Base-by-base conservation (phyloP, 2,888 invertebrate species). In the Monoplex corrugatus region DNA sequence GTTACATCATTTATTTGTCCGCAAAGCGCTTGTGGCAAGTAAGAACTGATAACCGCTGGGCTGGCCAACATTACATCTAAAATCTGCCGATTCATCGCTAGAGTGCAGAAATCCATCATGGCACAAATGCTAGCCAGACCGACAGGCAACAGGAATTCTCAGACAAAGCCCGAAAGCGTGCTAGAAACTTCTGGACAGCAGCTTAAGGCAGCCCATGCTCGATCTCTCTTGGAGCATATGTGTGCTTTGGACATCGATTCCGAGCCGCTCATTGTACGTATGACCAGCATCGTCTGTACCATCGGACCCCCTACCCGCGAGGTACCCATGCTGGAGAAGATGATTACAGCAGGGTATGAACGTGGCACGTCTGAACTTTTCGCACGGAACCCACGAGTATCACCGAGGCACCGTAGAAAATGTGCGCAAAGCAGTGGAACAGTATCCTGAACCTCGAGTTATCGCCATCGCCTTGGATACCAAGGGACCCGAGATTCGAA, bases 311-410 rank as follows among this genome's bases (percentile, higher is more conserved):
- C 97, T 3, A 98, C 94, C 86, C 97, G 97, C 88, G 97, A 97
- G 92, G 98, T 98, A 6, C 97, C 97, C 86, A 97, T 97, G 96
- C 97, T 99, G 75, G 98, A 98, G 95, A 97, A 98, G 96, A 98
- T 99, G 98, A 98, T 99, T 96, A 98, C 98, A 92, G 98, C 98
- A 0, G 99, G 99, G 99, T 90, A 99, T 99, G 99, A 99, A 99
- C 95, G 97, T 99, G 88, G 99, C 99, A 23, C 97, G 99, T 88
- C 97, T 99, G 96, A 99, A 99, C 96, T 99, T 99, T 97, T 98
- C 98, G 0, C 99, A 99, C 96, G 99, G 99, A 88, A 98, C 98
- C 0, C 98, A 99, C 95, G 99, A 99, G 96, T 96, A 96, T 90
- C 96, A 96, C 92, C 98, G 97, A 0, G 98, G 97, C 94, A 99